Conservation (phyloP, 2,888 invertebrate genomes). For the Melipona bicolor region DNA sequence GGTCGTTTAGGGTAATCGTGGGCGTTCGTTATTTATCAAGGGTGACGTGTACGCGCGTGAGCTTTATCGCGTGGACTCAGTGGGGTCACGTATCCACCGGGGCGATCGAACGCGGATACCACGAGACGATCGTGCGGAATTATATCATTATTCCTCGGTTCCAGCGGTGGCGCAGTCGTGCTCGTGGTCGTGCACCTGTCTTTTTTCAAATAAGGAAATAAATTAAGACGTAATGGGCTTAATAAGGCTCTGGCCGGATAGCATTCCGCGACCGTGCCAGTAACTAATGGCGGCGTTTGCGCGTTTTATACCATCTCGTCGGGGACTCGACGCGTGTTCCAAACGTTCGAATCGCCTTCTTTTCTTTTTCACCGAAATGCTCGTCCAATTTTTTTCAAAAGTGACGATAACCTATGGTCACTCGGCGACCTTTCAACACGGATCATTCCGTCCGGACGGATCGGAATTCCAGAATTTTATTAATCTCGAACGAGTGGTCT, state of each 20-base stretch:
- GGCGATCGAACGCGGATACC: constrained; percentile 69
- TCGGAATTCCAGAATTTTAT: background rate
- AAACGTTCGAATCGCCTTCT: constrained; percentile 20
- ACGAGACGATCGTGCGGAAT: constrained; percentile 71
- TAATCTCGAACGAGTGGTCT: background rate
- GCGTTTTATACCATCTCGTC: constrained; percentile 68
- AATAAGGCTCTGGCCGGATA: constrained; percentile 75
- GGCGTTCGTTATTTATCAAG: constrained; percentile 66
- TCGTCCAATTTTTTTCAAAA: background rate
- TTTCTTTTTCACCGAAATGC: background rate
- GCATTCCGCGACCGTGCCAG: constrained; percentile 74
- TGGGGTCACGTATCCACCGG: constrained; percentile 54
- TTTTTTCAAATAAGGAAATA: constrained; percentile 77
- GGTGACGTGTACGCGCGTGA: constrained; percentile 26
- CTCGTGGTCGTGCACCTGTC: constrained; percentile 34
- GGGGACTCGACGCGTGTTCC: constrained; percentile 43
- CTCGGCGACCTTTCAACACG: background rate
- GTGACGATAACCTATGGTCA: background rate
- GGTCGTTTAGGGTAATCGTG: constrained; percentile 49
- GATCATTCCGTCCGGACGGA: no score
- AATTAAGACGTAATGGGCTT: constrained; percentile 78
- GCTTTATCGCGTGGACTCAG: constrained; percentile 34
- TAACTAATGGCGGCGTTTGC: constrained; percentile 75
- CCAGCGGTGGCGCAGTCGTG: constrained; percentile 45
- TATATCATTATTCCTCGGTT: constrained; percentile 73